Evolutionary conservation across 2,797 vertebrate genomes (phyloP), one percentile per base, ranked within the genome.

Genomic region (Phyllotis vaccarum): DNA sequence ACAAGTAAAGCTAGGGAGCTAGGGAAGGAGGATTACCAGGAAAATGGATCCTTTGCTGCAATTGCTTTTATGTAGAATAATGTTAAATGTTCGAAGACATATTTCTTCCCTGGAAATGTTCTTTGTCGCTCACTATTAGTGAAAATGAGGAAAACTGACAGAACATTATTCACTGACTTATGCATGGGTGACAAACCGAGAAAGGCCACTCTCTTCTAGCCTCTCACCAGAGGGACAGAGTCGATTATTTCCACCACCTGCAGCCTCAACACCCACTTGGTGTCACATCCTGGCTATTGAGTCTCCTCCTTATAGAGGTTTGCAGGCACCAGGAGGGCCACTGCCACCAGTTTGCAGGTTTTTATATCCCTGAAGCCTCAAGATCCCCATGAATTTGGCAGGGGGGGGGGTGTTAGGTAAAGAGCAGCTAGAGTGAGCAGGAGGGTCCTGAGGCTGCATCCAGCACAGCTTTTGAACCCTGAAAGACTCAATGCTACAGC

Each of bases 241-340:
- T 27, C 17, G 3, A 0, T 49, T 72, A 6, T 19, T 27, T 62
- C 58, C 3, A 27, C 72, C 60, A 27, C 43, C 80, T 54, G 80
- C 43, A 66, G 52, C 87, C 68, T 52, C 46, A 13, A 22, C 27
- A 10, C 66, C n/a, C 22, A 12, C 83, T 68, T 79, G 64, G 12
- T 0, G 1, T 60, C 21, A 43, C 31, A 5, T 3, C 8, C 9
- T 66, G 58, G 70, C 46, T 22, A 43, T 29, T 0, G 0, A 19
- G 11, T 27, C 17, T 34, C 78, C 74, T 89, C 49, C 27, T 54
- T 21, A 9, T 22, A 60, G 31, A 68, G 83, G 66, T 56, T 16
- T 11, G 46, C 82, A 34, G 87, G 70, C 6, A 80, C 21, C 12
- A 9, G 72, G 49, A 75, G 29, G 21, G 12, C 4, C 21, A 27